These are phyloP conservation scores for Parnassius mnemosyne DNA, from an alignment of 2,888 invertebrate genomes.

Conservation along the genomic window DNA sequence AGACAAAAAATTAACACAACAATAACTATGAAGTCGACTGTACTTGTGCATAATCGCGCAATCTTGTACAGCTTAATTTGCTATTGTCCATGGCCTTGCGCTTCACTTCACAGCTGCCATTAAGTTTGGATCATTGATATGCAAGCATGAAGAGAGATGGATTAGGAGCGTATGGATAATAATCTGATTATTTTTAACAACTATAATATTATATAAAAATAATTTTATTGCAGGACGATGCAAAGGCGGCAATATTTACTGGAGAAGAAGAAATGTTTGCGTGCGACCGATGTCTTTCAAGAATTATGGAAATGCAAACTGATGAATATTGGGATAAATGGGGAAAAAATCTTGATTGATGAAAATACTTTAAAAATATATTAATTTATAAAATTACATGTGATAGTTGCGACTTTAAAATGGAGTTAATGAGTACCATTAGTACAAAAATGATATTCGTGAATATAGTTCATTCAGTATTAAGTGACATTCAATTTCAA, in stretches of 20 bases:
- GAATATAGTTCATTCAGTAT: conserved; percentile 40
- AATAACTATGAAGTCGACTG: too few species aligned
- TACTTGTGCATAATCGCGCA: too few species aligned
- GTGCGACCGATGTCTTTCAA: conserved; percentile 94
- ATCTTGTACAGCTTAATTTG: too few species aligned
- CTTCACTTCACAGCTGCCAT: too few species aligned
- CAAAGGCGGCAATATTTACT: conserved; percentile 94
- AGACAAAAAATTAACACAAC: too few species aligned
- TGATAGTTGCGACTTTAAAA: background rate
- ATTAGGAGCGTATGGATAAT: too few species aligned
- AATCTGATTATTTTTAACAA: background rate
- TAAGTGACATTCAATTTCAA: conserved; percentile 41
- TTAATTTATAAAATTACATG: conserved; percentile 9
- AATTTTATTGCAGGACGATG: conserved; percentile 81
- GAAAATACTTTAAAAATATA: background rate
- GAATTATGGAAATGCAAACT: conserved; percentile 97
- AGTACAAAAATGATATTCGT: conserved; percentile 20
- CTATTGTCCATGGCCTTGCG: too few species aligned
- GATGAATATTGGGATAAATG: conserved; percentile 95
- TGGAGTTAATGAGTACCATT: conserved; percentile 12
- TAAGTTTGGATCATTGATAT: too few species aligned
- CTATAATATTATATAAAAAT: background rate
- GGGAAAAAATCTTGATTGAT: conserved; percentile 74
- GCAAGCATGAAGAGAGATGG: too few species aligned
- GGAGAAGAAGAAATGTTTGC: conserved; percentile 99